Conservation (phyloP, 2,888 invertebrate genomes). For the Spisula solida region DNA sequence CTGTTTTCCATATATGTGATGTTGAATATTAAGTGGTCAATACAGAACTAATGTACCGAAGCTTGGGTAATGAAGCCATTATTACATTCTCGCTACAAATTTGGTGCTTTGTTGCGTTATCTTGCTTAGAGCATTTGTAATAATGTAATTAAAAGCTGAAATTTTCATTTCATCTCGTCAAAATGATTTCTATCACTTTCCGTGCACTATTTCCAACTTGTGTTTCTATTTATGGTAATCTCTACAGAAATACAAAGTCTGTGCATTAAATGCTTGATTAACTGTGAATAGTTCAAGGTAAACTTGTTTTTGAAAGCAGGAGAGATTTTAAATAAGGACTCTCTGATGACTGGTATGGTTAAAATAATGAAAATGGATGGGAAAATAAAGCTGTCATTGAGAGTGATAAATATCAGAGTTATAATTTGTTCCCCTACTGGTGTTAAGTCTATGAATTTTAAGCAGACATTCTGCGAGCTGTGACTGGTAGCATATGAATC, state of each 20-base stretch:
- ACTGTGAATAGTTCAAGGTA: too few relatives aligned
- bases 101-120: not conserved
- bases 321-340: not conserved
- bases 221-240: not conserved
- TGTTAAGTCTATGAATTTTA: too few relatives aligned
- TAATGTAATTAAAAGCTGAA: not conserved
- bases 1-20: not conserved
- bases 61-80: not conserved
- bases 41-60: too few relatives aligned
- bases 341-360: too few relatives aligned
- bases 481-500: too few relatives aligned
- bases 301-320: too few relatives aligned
- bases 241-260: not conserved
- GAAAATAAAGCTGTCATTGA: not conserved
- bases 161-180: not conserved
- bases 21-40: too few relatives aligned
- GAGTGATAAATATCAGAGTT: conserved; percentile 6
- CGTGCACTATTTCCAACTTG: not conserved
- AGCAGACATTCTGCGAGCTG: too few relatives aligned
- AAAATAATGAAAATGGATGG: not conserved
- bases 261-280: too few relatives aligned
- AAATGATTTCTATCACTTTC: not conserved
- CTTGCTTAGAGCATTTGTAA: not conserved
- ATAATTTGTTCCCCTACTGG: not conserved
- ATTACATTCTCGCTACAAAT: not conserved